Conservation (phyloP, 92 coral and sea anemone genomes). For the Heteractis magnifica region DNA sequence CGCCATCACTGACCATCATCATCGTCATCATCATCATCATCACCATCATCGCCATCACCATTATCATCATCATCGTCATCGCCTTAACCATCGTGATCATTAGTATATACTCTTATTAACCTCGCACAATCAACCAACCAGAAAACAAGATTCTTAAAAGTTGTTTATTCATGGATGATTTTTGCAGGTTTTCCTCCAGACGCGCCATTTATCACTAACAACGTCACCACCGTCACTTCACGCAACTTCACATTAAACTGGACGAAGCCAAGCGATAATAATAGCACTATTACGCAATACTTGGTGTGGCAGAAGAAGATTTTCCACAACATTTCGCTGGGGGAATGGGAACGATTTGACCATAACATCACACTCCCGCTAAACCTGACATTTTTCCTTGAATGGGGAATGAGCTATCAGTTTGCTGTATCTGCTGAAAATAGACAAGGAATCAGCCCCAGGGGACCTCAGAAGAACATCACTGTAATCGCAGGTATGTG, state of each 20-base stretch:
- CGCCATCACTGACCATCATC: neutral
- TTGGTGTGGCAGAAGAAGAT: conserved; percentile 16
- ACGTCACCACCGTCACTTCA: neutral
- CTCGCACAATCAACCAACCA: too few species aligned
- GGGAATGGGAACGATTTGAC: neutral
- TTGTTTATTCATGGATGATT: neutral
- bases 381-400: conserved; percentile 1
- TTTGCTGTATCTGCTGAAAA: conserved; percentile 41
- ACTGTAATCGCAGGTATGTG: conserved; percentile 34
- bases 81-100: too few species aligned
- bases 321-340: conserved; percentile 7
- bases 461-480: neutral
- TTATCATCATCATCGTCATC: too few species aligned
- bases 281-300: conserved; percentile 28
- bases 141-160: too few species aligned
- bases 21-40: too few species aligned
- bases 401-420: conserved; percentile 34
- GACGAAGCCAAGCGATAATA: conserved; percentile 19
- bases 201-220: conserved; percentile 26
- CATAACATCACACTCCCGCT: neutral
- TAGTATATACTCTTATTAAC: too few species aligned
- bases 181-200: conserved; percentile 45
- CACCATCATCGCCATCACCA: too few species aligned
- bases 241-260: conserved; percentile 30
- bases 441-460: conserved; percentile 34